phyloP scores from a whole-genome alignment of 2,888 invertebrate genomes.

The Lasioglossum morio region DNA sequence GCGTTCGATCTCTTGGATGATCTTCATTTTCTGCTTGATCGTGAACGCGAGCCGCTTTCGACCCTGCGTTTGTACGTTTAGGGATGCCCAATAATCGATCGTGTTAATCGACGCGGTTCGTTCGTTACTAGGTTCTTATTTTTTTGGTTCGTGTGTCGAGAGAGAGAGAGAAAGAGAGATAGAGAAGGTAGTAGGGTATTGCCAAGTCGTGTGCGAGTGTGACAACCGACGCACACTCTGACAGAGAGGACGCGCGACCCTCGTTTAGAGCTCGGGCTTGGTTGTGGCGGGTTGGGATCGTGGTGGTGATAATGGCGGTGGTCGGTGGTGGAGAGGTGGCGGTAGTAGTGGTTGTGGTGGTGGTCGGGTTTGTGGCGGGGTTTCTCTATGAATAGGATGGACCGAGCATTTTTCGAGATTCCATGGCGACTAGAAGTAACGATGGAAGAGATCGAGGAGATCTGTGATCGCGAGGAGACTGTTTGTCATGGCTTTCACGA shows the following conservation, averaged over 20 bases:
- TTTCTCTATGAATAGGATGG: constrained; percentile 52
- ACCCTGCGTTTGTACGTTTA: constrained; percentile 84
- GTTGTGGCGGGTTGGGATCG: constrained; percentile 40
- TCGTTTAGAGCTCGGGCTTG: constrained; percentile 54
- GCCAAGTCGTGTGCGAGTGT: constrained; percentile 48
- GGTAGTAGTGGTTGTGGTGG: constrained; percentile 44
- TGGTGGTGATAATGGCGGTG: constrained; percentile 38
- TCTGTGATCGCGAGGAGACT: background rate
- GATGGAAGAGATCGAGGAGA: constrained; percentile 41
- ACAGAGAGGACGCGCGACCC: constrained; percentile 43
- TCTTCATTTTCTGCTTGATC: constrained; percentile 87
- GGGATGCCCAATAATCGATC: constrained; percentile 75
- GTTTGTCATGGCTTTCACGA: background rate
- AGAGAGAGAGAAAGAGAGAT: background rate
- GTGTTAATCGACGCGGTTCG: constrained; percentile 61
- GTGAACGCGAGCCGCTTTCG: constrained; percentile 87
- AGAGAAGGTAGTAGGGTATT: too few relatives aligned
- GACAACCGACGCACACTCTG: constrained; percentile 38
- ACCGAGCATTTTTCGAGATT: constrained; percentile 54
- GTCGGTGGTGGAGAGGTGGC: constrained; percentile 40
- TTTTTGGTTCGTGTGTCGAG: constrained; percentile 1
- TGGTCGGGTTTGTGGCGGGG: constrained; percentile 51
- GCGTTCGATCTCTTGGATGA: constrained; percentile 87
- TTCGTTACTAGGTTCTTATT: constrained; percentile 7
- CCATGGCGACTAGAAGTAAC: constrained; percentile 54